Evolutionary conservation across 2,888 invertebrate species (phyloP), one percentile per base, ranked within the genome.

Genomic region (Ernsta delagoae): DNA sequence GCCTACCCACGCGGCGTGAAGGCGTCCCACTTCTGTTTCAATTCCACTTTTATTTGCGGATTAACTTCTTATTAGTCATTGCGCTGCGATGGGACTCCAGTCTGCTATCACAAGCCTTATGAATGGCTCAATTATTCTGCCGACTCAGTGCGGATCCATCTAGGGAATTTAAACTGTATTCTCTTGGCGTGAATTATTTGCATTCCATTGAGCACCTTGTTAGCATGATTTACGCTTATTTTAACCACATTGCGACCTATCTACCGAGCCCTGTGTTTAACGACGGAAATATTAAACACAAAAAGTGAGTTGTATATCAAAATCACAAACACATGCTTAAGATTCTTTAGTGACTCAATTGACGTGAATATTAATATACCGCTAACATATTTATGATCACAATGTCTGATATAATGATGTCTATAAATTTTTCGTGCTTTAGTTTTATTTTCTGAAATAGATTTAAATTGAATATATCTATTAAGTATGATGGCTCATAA

Each of bases 41-140:
- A 93, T 93, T 93, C 89, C 88, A 92, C 91, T 92, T 90, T 92
- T 92, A 93, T 93, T 93, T 92, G 93, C 89, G 92, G 93, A 93
- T 93, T 93, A 92, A 92, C 91, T 92, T 92, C 91, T 92, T 93
- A 93, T 93, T 92, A 93, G 91, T 93, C 92, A 93, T 87, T 89
- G 88, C 87, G 84, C 86, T 79, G 82, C 80, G 82, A 83, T 82
- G 85, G 82, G 85, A 80, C 84, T 82, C 84, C 76, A 77, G 83
- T 83, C 86, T 83, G 85, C 86, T 89, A 90, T 89, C 89, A 83
- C 85, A 84, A 92, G 90, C 92, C 86, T 93, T 93, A 93, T 91
- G 92, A 90, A 92, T 92, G 88, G 81, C 89, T 92, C 92, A 90
- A 93, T 93, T 92, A 92, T 91, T 90, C 87, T 77, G 83, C 85